A percentile compares a stretch with the other conserved stretches of the same genome.
phyloP scores from a whole-genome alignment of 2,113 vertebrate genomes.

The Seriola dumerili region DNA sequence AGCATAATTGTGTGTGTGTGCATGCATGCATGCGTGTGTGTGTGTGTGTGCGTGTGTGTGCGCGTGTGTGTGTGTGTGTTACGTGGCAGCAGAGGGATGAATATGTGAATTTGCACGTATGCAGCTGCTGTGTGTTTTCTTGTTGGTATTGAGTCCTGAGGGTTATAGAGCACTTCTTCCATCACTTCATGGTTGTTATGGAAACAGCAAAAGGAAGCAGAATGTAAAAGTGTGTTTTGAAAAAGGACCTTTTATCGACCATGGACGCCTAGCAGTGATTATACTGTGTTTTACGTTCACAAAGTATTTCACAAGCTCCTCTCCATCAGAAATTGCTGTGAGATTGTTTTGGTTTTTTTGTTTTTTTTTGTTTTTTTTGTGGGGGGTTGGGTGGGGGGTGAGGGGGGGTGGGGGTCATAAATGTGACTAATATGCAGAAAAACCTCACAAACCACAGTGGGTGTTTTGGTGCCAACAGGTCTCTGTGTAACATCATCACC shows the following conservation, averaged over 20 bases:
- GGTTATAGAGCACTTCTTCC: conserved; percentile 80
- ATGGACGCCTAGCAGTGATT: conserved; percentile 55
- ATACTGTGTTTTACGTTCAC: conserved; percentile 42
- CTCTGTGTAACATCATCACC: conserved; percentile 48
- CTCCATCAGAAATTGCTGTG: conserved; percentile 23
- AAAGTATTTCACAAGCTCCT: conserved; percentile 32
- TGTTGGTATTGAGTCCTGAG: conserved; percentile 76
- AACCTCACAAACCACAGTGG: neutral
- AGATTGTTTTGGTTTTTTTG: neutral
- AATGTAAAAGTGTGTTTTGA: conserved; percentile 78
- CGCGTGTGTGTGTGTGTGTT: neutral
- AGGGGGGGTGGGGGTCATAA: neutral
- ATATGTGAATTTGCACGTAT: conserved; percentile 17
- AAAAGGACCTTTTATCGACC: conserved; percentile 71
- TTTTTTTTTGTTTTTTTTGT: neutral
- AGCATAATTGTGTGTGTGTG: conserved; percentile 14
- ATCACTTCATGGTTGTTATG: conserved; percentile 82
- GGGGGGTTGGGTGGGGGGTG: neutral
- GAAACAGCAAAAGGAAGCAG: conserved; percentile 84
- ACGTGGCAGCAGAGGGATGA: conserved; percentile 4
- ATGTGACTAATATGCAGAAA: conserved; percentile 17
- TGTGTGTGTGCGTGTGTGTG: conserved; percentile 13
- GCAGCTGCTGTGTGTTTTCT: conserved; percentile 49
- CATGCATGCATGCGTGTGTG: no score
- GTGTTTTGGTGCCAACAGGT: conserved; percentile 40